Evolutionary conservation across 2,888 invertebrate genomes (phyloP), one percentile per base, ranked within the genome.

Genomic region (Auanema freiburgensis): DNA sequence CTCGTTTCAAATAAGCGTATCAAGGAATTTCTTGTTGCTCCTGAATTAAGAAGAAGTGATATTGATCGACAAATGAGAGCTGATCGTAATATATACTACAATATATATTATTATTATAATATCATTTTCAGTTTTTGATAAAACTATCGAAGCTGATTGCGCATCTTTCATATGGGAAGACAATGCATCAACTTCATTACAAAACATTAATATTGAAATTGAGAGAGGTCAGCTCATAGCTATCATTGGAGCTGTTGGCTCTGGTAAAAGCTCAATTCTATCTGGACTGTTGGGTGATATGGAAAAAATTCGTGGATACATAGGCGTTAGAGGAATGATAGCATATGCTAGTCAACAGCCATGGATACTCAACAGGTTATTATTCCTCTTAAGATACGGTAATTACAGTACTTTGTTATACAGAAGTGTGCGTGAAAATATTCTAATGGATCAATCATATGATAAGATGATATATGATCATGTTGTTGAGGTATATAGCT

Each of bases 271-370:
- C 10, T 72, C 72, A 56, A 64, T 76, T 10, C 65, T 76, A 2
- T 43, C 63, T 33, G 72, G 70, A 10, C 52, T 73, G 46, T 63
- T 76, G 0, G 75, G 80, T 24, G 95, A 95, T 88, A 93, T 81
- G 81, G 78, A 78, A 24, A 74, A 76, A 50, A 53, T 76, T 1
- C 58, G 69, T 42, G 82, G 81, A 25, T 72, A 74, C 41, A 71
- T 82, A 23, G 77, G 77, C n/a, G 72, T 79, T 12, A 52, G 75
- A 16, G 89, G 89, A 23, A 83, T 85, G 4, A 85, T 88, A 8
- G 93, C 93, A 0, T 95, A 93, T 85, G 93, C 94, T 1, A 89
- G 94, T 0, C 94, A 95, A 83, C 93, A 93, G 85, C 94, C 97
- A 0, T 98, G 97, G 97, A 97, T 97, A 66, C 96, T 96, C 85